A percentile compares a stretch with the other conserved stretches of the same genome.
phyloP scores from a whole-genome alignment of 2,888 invertebrate genomes.

The Archips crataeganus region DNA sequence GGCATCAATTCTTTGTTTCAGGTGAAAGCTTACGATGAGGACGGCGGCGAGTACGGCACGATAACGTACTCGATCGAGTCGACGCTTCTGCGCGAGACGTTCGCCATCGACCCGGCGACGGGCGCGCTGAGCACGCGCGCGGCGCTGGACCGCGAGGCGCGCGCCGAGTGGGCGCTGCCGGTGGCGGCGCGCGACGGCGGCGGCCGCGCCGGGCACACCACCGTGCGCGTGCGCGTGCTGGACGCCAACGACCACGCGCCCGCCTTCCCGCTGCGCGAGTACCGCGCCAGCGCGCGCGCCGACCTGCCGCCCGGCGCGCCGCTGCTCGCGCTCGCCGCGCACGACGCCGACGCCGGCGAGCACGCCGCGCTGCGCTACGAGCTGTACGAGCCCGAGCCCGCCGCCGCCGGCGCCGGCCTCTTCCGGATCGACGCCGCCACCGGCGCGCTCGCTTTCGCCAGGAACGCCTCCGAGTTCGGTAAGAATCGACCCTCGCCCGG shows the following conservation, averaged over 20 bases:
- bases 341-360: slow-evolving; percentile 92
- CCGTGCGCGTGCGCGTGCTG: slow-evolving; percentile 91
- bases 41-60: slow-evolving; percentile 91
- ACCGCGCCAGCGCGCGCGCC: slow-evolving; percentile 90
- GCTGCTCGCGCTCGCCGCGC: slow-evolving; percentile 83
- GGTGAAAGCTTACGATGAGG: slow-evolving; percentile 93
- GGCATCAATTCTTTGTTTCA: slow-evolving; percentile 47
- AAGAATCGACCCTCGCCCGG: slow-evolving; percentile 11
- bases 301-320: slow-evolving; percentile 66
- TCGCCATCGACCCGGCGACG: slow-evolving; percentile 89
- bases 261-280: slow-evolving; percentile 90
- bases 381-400: slow-evolving; percentile 88
- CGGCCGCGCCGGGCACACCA: slow-evolving; percentile 90
- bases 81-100: slow-evolving; percentile 89
- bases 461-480: slow-evolving; percentile 85
- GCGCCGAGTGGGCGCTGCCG: slow-evolving; percentile 86
- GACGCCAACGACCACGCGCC: slow-evolving; percentile 96
- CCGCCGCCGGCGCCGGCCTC: slow-evolving; percentile 87
- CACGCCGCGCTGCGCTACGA: slow-evolving; percentile 91
- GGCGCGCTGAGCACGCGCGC: slow-evolving; percentile 90
- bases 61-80: slow-evolving; percentile 93
- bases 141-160: slow-evolving; percentile 90
- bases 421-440: slow-evolving; percentile 91
- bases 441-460: slow-evolving; percentile 90
- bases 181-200: slow-evolving; percentile 94